phyloP scores from a whole-genome alignment of 2,113 vertebrate species.

The Chloropsis cyanopogon region DNA sequence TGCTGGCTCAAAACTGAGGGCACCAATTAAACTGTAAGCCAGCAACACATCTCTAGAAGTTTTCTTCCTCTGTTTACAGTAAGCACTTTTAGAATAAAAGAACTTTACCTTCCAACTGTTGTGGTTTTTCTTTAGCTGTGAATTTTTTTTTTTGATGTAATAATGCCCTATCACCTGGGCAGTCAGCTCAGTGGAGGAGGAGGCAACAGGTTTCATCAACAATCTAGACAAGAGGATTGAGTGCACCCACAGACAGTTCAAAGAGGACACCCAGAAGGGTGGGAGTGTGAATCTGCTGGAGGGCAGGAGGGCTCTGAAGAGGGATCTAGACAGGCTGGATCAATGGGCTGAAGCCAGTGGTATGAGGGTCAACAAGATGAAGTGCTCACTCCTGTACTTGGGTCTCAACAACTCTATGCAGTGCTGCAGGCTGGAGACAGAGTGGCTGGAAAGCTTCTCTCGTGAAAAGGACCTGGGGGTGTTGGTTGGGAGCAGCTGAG shows the following conservation, averaged over 20 bases:
- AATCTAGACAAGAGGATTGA: background rate
- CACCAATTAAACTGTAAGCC: conserved; percentile 19
- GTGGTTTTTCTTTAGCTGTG: background rate
- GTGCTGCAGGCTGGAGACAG: background rate
- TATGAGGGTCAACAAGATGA: background rate
- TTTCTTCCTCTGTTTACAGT: background rate
- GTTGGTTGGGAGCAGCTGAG: background rate
- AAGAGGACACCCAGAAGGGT: background rate
- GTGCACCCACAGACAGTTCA: background rate
- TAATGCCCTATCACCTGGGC: background rate
- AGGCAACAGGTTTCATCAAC: background rate
- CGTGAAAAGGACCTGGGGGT: background rate
- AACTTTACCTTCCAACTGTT: background rate
- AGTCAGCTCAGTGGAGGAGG: background rate
- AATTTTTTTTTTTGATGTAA: background rate
- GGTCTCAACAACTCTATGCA: background rate
- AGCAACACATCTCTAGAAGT: background rate
- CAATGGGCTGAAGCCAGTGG: rapidly evolving
- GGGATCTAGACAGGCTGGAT: background rate
- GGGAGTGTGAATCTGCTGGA: background rate
- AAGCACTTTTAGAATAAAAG: background rate
- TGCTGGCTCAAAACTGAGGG: background rate
- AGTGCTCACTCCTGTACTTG: background rate
- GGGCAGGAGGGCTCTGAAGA: background rate
- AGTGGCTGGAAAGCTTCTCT: background rate